phyloP scores from a whole-genome alignment of 1,140 invertebrate species.

The Drosophila chauvacae region DNA sequence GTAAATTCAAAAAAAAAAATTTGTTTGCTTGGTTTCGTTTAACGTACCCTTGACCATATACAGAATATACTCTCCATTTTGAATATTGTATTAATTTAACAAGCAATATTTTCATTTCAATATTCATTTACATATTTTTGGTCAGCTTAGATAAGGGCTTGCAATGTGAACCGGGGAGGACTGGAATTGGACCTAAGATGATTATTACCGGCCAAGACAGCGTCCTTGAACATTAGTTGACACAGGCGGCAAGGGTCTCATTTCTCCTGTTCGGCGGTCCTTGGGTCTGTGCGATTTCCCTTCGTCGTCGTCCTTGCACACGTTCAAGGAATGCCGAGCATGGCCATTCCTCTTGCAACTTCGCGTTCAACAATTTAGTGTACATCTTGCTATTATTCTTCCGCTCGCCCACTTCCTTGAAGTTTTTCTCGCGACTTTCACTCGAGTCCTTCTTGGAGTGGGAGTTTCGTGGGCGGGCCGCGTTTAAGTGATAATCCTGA shows the following conservation, averaged over 20 bases:
- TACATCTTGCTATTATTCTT: conserved; percentile 58
- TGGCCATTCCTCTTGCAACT: conserved; percentile 54
- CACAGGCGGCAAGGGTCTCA: conserved; percentile 35
- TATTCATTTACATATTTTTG: not conserved
- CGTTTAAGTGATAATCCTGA: conserved; percentile 77
- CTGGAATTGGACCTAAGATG: conserved; percentile 7
- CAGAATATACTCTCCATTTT: too few species aligned
- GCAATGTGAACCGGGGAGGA: not conserved
- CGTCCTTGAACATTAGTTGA: conserved; percentile 70
- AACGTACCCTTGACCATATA: too few species aligned
- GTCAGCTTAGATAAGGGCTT: not conserved
- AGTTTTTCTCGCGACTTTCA: conserved; percentile 49
- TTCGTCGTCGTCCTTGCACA: conserved; percentile 22
- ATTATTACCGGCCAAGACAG: conserved; percentile 29
- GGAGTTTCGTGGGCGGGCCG: conserved; percentile 16
- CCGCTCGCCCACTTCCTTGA: conserved; percentile 27
- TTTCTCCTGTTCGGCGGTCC: conserved; percentile 15
- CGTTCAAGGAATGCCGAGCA: conserved; percentile 26
- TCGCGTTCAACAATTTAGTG: conserved; percentile 63
- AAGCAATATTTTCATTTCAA: not conserved
- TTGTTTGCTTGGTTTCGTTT: too few species aligned
- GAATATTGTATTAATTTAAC: not conserved
- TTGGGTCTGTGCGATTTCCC: conserved; percentile 19
- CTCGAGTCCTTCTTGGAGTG: conserved; percentile 41
- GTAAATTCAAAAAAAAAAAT: too few species aligned